phyloP scores from a whole-genome alignment of 2,113 vertebrate species.

The Leucoraja erinaceus region DNA sequence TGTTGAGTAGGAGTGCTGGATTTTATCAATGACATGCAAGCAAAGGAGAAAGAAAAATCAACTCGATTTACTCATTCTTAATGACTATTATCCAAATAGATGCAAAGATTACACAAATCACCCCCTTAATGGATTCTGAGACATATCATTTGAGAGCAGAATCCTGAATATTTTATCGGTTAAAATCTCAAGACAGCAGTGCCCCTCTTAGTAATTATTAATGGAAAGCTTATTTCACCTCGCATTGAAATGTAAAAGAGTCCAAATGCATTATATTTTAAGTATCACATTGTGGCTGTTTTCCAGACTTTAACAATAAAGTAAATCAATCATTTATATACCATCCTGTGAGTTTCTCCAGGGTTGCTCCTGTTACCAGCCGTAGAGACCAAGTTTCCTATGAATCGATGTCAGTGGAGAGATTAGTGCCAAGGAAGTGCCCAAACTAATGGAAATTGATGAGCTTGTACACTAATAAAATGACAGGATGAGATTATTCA shows the following conservation, averaged over 20 bases:
- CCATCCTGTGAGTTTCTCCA: not conserved
- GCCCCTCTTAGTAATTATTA: not conserved
- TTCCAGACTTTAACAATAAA: slow-evolving; percentile 6
- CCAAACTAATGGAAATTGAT: not conserved
- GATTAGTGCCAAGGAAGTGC: too few relatives aligned
- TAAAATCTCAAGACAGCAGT: not conserved
- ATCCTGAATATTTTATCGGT: not conserved
- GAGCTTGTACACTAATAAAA: not conserved
- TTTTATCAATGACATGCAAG: not conserved
- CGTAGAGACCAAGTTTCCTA: too few relatives aligned
- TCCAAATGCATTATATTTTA: not conserved
- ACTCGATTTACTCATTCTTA: not conserved
- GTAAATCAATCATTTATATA: not conserved
- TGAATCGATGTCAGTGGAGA: too few relatives aligned
- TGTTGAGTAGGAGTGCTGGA: not conserved
- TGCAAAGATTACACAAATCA: not conserved
- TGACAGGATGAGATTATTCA: not conserved
- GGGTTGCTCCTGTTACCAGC: not conserved
- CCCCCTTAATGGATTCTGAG: not conserved
- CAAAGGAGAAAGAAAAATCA: not conserved
- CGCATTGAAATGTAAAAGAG: not conserved
- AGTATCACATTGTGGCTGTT: not conserved
- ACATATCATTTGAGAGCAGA: not conserved
- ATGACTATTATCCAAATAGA: not conserved
- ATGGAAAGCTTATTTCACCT: not conserved